Conservation (phyloP, 2,888 invertebrate species). For the Norana najaformis region DNA sequence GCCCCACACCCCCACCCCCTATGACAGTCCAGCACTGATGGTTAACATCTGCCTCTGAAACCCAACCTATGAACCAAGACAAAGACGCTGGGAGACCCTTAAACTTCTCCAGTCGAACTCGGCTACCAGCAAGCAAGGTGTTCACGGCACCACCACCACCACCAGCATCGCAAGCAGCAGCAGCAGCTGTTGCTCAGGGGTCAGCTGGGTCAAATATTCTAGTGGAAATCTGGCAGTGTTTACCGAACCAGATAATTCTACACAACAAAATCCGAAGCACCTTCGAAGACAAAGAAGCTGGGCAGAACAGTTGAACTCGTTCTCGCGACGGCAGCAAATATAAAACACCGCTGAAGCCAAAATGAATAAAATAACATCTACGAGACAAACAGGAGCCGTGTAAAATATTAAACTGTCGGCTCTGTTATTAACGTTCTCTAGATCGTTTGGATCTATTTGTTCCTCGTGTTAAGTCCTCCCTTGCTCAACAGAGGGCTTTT, state of each 20-base stretch:
- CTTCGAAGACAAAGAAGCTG: neutral
- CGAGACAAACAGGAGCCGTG: too few relatives aligned
- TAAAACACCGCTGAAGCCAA: neutral
- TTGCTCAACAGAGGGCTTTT: too few relatives aligned
- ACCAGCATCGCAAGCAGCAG: neutral
- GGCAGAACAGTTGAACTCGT: neutral
- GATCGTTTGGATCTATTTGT: too few relatives aligned
- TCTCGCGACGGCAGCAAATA: neutral
- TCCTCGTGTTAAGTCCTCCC: too few relatives aligned
- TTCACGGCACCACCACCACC: neutral
- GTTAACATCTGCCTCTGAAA: neutral
- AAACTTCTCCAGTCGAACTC: neutral
- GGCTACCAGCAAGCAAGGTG: neutral
- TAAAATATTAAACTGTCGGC: too few relatives aligned
- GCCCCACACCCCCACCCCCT: neutral
- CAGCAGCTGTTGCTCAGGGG: neutral
- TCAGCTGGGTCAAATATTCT: neutral
- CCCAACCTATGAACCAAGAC: conserved; percentile 6
- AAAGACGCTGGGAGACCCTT: neutral
- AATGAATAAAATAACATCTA: too few relatives aligned
- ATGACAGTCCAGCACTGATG: neutral
- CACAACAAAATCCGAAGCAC: neutral
- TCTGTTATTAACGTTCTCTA: too few relatives aligned
- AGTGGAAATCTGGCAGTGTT: neutral
- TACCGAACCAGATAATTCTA: neutral